These are phyloP conservation scores for Mustelus asterias DNA, from an alignment of 2,113 vertebrate species.

Conservation along the genomic window DNA sequence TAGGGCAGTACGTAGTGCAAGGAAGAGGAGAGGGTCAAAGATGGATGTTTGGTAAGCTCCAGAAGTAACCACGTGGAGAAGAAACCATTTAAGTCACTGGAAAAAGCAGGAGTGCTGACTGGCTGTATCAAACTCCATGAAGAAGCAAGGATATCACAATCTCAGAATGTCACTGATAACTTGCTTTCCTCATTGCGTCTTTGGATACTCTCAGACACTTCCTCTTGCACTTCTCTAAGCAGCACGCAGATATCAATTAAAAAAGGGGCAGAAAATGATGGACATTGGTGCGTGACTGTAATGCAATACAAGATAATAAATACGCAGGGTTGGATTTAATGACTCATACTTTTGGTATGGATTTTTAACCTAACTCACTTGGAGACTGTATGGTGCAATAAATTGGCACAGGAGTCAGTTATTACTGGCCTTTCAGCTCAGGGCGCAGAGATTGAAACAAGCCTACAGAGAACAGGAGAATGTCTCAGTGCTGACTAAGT, in stretches of 20 bases:
- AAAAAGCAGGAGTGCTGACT: not conserved
- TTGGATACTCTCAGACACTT: not conserved
- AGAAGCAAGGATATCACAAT: not conserved
- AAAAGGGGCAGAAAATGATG: not conserved
- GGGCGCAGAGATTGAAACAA: not conserved
- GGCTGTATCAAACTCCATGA: not conserved
- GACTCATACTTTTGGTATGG: not conserved
- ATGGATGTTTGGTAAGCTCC: not conserved
- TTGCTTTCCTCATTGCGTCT: not conserved
- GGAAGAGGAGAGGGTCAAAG: not conserved
- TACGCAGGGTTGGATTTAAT: not conserved
- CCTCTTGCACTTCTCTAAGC: not conserved
- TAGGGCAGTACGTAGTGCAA: not conserved
- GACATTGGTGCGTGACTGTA: not conserved
- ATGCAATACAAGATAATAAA: not conserved
- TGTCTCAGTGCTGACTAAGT: not conserved
- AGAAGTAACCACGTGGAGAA: not conserved
- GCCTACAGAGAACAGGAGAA: not conserved
- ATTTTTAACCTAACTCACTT: not conserved
- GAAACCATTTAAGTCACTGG: not conserved
- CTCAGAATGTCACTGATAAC: not conserved
- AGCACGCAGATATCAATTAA: not conserved
- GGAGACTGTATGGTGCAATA: not conserved
- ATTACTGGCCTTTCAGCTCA: not conserved
- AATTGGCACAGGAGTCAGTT: not conserved